Evolutionary conservation across 2,113 vertebrate genomes (phyloP), one percentile per base, ranked within the genome.

Genomic region (Pterocles orientalis): DNA sequence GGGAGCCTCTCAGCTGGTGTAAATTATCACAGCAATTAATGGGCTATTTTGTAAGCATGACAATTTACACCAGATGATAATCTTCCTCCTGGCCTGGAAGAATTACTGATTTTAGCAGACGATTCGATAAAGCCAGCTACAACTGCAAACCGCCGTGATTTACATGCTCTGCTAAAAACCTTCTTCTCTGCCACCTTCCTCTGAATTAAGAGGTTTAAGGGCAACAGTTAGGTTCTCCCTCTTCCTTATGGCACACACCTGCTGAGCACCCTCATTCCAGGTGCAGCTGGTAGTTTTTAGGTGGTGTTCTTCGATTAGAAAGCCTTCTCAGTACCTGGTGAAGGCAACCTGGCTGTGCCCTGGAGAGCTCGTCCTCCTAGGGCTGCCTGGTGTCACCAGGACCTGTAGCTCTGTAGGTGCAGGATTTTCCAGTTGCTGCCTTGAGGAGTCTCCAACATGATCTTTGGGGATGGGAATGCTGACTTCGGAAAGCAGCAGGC

Each of bases 1-100:
- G 70, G 95, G 54, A 80, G 61, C 87, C 84, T 94, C 95, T 95
- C 86, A 95, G 84, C 89, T 94, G 91, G 90, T 87, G 54, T 94
- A 97, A 95, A 96, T 96, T 94, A 94, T 89, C 90, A 85, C 70
- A 90, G 75, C 93, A 95, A 95, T 96, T 97, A 96, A 95, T 91
- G 87, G 61, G 75, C 81, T 91, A 64, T 92, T 95, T 94, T 95
- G 90, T 75, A 97, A 94, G 89, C 85, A 91, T 88, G 82, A 85
- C 79, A 93, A 64, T 96, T 93, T 93, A 94, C 93, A 96, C 86
- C 88, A 92, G 93, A 92, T 95, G 75, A 96, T 91, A 93, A 94
- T 96, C 93, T 96, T 91, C 88, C 94, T 91, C 92, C 85, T 90
- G 92, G 93, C 79, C 93, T 88, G 64, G 58, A 92, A 94, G 85